Percentiles rank a stretch among this genome's conserved stretches.
phyloP scores from a whole-genome alignment of 1,140 invertebrate genomes.

The Zaprionus kolodkinae region DNA sequence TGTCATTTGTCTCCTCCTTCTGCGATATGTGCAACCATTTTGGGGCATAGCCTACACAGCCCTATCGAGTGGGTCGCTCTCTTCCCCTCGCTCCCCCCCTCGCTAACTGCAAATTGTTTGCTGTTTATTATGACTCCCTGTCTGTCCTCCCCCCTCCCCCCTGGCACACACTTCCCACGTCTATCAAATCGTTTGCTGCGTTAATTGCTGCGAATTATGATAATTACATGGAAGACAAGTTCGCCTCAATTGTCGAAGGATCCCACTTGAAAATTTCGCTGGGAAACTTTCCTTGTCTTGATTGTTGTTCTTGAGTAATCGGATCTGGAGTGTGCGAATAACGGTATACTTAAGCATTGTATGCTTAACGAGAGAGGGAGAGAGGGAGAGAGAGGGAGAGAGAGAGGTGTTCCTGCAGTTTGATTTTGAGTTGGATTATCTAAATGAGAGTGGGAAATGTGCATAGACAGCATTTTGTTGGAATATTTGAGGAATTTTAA shows the following conservation, averaged over 20 bases:
- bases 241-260: neutral
- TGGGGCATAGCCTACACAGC: neutral
- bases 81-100: neutral
- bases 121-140: constrained; percentile 49
- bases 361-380: neutral
- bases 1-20: constrained; percentile 43
- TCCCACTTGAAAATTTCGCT: neutral
- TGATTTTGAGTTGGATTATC: neutral
- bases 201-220: constrained; percentile 42
- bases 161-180: neutral
- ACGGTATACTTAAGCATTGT: neutral
- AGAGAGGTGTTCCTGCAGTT: neutral
- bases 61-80: neutral
- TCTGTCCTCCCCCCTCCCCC: neutral
- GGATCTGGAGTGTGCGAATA: neutral
- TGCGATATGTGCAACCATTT: constrained; percentile 38
- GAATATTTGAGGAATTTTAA: too few relatives aligned
- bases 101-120: constrained; percentile 46
- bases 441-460: neutral
- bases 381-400: neutral
- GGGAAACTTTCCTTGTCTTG: neutral
- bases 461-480: too few relatives aligned
- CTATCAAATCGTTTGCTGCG: constrained; percentile 29
- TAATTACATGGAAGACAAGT: constrained; percentile 15
- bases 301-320: neutral